A percentile compares a stretch with the other conserved stretches of the same genome.
These are phyloP conservation scores for Darevskia nairensis DNA, from an alignment of 2,797 vertebrate species.

Conservation along the genomic window DNA sequence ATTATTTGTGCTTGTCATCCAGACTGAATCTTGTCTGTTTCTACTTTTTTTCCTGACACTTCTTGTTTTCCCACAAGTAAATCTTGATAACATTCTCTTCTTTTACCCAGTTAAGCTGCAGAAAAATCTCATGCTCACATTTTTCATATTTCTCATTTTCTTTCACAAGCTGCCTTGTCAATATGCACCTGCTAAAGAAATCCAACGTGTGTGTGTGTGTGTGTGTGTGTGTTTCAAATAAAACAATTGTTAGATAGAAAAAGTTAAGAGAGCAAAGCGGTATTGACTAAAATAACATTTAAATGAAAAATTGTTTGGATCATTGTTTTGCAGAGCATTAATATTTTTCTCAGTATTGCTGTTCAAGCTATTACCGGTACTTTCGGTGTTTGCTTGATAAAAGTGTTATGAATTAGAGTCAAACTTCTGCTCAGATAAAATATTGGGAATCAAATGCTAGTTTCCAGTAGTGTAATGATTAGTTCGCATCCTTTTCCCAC, in stretches of 20 bases:
- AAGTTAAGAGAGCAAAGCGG: neutral
- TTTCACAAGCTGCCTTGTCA: neutral
- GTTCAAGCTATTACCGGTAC: neutral
- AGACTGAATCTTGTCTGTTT: neutral
- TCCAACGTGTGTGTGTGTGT: neutral
- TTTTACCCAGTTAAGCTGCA: neutral
- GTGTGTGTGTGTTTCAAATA: neutral
- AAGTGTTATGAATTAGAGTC: neutral
- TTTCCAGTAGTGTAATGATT: neutral
- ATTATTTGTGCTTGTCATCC: conserved; percentile 13
- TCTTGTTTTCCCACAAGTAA: neutral
- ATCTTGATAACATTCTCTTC: neutral
- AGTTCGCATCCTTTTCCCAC: rapidly evolving
- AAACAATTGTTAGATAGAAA: neutral
- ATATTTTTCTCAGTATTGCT: neutral
- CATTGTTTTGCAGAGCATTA: neutral
- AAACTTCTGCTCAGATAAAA: neutral
- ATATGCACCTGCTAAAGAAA: too few relatives aligned
- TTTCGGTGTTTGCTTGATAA: neutral
- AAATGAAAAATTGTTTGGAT: neutral
- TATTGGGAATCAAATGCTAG: neutral
- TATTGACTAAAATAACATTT: neutral
- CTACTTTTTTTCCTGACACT: neutral
- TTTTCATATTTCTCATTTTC: neutral
- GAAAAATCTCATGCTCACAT: neutral